These are phyloP conservation scores for Cepaea nemoralis DNA, from an alignment of 1,140 invertebrate genomes.

Conservation along the genomic window DNA sequence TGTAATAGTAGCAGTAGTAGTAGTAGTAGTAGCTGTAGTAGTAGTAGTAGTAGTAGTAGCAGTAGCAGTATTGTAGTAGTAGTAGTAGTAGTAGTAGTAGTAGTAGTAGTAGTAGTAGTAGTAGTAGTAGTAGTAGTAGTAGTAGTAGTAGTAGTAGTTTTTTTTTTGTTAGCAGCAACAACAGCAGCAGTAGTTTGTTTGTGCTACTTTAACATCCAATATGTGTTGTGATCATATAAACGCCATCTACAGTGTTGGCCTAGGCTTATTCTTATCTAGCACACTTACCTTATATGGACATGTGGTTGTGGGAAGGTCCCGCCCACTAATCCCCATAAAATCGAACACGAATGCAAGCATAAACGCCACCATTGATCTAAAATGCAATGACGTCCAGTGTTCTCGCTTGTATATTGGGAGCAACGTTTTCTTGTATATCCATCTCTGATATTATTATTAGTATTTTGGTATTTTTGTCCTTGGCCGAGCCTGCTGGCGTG, in stretches of 20 bases:
- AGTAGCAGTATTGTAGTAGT: slow-evolving; percentile 27
- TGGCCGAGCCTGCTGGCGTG: too few species aligned
- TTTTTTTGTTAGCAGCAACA: neutral
- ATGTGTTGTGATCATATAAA: neutral
- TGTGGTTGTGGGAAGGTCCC: too few species aligned
- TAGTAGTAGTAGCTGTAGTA: neutral
- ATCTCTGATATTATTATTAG: too few species aligned
- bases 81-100: slow-evolving; percentile 28
- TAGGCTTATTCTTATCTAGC: slow-evolving; percentile 8
- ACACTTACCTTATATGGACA: neutral
- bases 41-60: neutral
- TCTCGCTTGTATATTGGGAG: too few species aligned
- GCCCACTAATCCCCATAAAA: too few species aligned
- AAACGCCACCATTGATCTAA: too few species aligned
- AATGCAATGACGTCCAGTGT: too few species aligned
- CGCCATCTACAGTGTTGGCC: neutral
- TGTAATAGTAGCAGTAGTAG: slow-evolving; percentile 16
- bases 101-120: slow-evolving; percentile 7
- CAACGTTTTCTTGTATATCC: too few species aligned
- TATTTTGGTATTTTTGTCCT: too few species aligned
- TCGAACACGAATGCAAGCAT: too few species aligned
- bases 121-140: neutral
- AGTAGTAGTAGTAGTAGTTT: neutral
- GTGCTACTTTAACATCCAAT: neutral
- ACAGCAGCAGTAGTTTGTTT: neutral